Evolutionary conservation across 2,888 invertebrate genomes (phyloP), one percentile per base, ranked within the genome.

Genomic region (Parochlus steinenii): DNA sequence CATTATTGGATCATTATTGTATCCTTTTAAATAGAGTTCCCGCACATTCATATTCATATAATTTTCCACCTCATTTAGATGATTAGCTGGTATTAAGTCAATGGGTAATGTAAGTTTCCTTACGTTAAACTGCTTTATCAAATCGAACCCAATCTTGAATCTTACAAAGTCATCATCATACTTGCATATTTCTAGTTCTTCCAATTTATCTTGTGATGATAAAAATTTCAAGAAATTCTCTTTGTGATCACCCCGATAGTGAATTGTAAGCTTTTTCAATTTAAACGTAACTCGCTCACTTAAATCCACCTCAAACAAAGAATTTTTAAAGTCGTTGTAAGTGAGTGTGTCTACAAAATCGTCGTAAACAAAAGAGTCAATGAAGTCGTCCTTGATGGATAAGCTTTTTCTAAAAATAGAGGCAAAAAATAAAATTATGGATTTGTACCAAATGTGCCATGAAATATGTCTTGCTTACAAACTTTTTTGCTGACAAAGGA

Each of bases 361-460:
- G 15, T 36, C 36, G 11, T 30, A 36, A 1, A 36, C 24, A 30
- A 36, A 36, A 3, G 29, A 28, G 19, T 36, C 36, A 17, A 36
- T 36, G 14, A 36, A 36, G 20, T 36, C 36, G 18, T 36, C 36
- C 14, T n/a, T n/a, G n/a, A n/a, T n/a, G n/a, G n/a, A n/a, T n/a
- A n/a, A n/a, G n/a, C n/a, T n/a, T n/a, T n/a, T n/a, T n/a, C n/a
- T n/a, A n/a, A n/a, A n/a, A n/a, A n/a, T n/a, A n/a, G n/a, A n/a
- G n/a, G n/a, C n/a, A n/a, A n/a, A n/a, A n/a, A n/a, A n/a, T n/a
- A n/a, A n/a, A n/a, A n/a, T n/a, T n/a, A n/a, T n/a, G n/a, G n/a
- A n/a, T n/a, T n/a, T n/a, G n/a, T n/a, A n/a, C n/a, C n/a, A n/a
- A n/a, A n/a, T n/a, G n/a, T n/a, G n/a, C n/a, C n/a, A n/a, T n/a